phyloP scores from a whole-genome alignment of 2,797 vertebrate genomes.

The Acomys russatus region DNA sequence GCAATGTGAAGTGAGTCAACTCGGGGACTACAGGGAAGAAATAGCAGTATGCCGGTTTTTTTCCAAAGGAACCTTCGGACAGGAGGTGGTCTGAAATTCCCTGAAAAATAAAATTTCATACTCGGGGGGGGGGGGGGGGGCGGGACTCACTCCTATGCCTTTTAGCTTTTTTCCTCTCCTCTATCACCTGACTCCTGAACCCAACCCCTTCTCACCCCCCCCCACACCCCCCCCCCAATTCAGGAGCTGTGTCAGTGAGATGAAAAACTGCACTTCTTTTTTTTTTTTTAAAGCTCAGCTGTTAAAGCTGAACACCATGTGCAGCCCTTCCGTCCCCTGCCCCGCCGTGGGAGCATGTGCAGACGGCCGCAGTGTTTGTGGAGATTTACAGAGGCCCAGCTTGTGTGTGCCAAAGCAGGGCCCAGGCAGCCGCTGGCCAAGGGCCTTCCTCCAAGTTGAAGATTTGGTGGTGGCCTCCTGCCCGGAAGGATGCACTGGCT shows the following conservation, averaged over 20 bases:
- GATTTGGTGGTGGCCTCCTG: conserved; percentile 74
- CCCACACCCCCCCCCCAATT: conserved; percentile 67
- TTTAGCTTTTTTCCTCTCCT: neutral
- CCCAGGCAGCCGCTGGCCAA: conserved; percentile 86
- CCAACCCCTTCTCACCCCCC: conserved; percentile 45
- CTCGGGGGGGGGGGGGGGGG: neutral
- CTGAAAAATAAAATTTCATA: conserved; percentile 79
- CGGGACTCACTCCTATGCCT: neutral
- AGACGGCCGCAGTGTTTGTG: conserved; percentile 88
- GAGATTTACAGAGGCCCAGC: conserved; percentile 89
- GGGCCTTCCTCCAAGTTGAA: conserved; percentile 79
- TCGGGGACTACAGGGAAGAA: conserved; percentile 65
- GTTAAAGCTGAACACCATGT: conserved; percentile 89
- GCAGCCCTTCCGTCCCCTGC: conserved; percentile 87
- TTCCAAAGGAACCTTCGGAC: conserved; percentile 79
- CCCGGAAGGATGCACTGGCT: conserved; percentile 85
- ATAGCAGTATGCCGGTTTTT: conserved; percentile 58
- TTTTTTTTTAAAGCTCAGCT: conserved; percentile 89
- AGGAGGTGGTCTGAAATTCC: conserved; percentile 75
- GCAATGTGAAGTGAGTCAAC: conserved; percentile 61
- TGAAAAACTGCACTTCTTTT: conserved; percentile 88
- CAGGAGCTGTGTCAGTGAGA: conserved; percentile 87
- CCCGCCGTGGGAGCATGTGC: conserved; percentile 87
- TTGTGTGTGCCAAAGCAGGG: conserved; percentile 88
- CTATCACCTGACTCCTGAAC: neutral